These are phyloP conservation scores for Philaethria dido DNA, from an alignment of 2,888 invertebrate genomes.

Conservation along the genomic window DNA sequence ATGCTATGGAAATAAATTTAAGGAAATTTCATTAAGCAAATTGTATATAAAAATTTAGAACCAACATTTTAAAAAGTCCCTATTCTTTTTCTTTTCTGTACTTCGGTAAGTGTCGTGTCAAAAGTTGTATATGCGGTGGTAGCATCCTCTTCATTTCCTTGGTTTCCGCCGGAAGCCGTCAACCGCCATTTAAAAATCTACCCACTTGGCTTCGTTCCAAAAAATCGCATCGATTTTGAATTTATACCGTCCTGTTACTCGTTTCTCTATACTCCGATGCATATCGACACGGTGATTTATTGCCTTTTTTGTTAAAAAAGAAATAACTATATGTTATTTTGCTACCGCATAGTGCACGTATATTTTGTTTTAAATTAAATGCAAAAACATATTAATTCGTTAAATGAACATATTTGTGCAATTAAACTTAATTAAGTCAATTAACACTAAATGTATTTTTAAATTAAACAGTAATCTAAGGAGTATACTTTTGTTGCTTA, in stretches of 20 bases:
- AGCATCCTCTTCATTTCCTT: constrained; percentile 47
- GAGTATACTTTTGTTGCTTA: too few relatives aligned
- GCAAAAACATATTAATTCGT: neutral
- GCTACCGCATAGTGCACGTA: neutral
- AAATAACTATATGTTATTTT: constrained; percentile 4
- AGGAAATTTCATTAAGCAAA: too few relatives aligned
- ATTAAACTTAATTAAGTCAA: too few relatives aligned
- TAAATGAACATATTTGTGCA: neutral
- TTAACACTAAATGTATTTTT: too few relatives aligned
- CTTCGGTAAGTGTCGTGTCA: constrained; percentile 22
- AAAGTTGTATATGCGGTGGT: constrained; percentile 35
- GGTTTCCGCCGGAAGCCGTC: constrained; percentile 45
- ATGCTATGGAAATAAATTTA: too few relatives aligned
- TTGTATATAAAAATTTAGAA: too few relatives aligned
- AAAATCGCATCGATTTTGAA: constrained; percentile 40
- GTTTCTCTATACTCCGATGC: constrained; percentile 25
- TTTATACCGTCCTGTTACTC: constrained; percentile 30
- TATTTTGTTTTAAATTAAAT: constrained; percentile 1
- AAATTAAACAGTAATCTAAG: too few relatives aligned
- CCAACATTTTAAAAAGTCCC: too few relatives aligned
- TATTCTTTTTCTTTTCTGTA: neutral
- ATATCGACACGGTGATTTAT: constrained; percentile 28
- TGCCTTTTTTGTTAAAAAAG: constrained; percentile 10
- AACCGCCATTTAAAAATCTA: constrained; percentile 44
- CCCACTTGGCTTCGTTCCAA: constrained; percentile 44